phyloP scores from a whole-genome alignment of 2,797 vertebrate genomes.

The Calcarius lapponicus region DNA sequence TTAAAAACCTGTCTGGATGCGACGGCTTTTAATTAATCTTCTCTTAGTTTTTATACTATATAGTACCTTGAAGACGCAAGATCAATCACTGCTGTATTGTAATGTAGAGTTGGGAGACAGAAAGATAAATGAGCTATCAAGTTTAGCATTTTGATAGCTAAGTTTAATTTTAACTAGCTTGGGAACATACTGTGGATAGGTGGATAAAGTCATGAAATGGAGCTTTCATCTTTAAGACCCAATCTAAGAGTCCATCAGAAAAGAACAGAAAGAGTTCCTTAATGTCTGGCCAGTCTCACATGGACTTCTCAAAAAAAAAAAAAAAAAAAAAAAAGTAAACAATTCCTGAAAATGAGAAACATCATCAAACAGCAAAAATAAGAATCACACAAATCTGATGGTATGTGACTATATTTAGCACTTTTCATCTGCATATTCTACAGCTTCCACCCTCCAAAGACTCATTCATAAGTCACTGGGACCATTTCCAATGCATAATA shows the following conservation, averaged over 20 bases:
- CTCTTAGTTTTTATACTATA: conserved; percentile 84
- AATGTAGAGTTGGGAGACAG: conserved; percentile 80
- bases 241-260: conserved; percentile 21
- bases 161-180: conserved; percentile 84
- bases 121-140: conserved; percentile 87
- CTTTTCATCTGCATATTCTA: background rate
- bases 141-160: conserved; percentile 85
- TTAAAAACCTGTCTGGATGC: conserved; percentile 83
- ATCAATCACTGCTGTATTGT: conserved; percentile 83
- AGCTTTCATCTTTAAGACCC: conserved; percentile 47
- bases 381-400: background rate
- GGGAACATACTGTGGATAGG: conserved; percentile 78
- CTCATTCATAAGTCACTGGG: background rate
- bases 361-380: background rate
- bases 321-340: background rate
- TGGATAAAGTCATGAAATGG: conserved; percentile 71
- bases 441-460: background rate
- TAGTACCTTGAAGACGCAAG: conserved; percentile 83
- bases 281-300: background rate
- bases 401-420: background rate
- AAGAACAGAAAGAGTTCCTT: conserved; percentile 43
- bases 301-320: background rate
- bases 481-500: background rate
- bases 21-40: conserved; percentile 87
- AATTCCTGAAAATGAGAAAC: background rate